Evolutionary conservation across 2,888 invertebrate species (phyloP).

Genomic region (Latrodectus hesperus): DNA sequence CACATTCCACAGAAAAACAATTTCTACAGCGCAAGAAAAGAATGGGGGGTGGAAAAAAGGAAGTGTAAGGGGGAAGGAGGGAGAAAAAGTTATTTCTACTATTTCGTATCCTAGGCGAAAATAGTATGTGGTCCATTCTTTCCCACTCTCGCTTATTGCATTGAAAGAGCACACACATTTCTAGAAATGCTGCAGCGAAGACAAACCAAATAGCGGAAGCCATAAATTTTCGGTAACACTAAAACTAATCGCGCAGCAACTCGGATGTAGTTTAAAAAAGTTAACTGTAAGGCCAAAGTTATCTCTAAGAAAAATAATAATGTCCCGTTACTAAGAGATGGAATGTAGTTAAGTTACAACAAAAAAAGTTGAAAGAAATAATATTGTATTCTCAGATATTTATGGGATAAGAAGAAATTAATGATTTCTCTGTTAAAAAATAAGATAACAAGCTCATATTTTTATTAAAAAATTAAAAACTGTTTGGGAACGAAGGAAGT

Average conservation of each 20-base stretch:
- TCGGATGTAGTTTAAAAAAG: neutral
- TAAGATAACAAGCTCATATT: no score
- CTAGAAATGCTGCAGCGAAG: conserved; percentile 14
- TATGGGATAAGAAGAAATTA: no score
- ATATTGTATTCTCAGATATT: no score
- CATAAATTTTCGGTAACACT: conserved; percentile 30
- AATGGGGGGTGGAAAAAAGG: neutral
- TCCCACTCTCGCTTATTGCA: conserved; percentile 13
- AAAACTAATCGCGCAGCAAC: conserved; percentile 7
- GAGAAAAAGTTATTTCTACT: conserved; percentile 28
- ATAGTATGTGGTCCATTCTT: conserved; percentile 31
- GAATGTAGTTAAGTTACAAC: no score
- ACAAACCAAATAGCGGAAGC: conserved; percentile 10
- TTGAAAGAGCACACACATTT: conserved; percentile 33
- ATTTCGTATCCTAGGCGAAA: conserved; percentile 26
- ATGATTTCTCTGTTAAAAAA: no score
- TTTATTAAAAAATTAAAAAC: no score
- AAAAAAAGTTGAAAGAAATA: no score
- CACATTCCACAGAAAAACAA: conserved; percentile 28
- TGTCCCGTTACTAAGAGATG: no score
- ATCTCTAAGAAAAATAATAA: neutral
- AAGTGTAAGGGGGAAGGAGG: neutral
- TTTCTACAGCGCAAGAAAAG: conserved; percentile 6
- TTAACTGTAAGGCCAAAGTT: neutral
- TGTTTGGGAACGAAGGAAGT: no score